A percentile compares a stretch with the other conserved stretches of the same genome.
phyloP scores from a whole-genome alignment of 2,113 vertebrate species.

The Gobiocypris rarus region DNA sequence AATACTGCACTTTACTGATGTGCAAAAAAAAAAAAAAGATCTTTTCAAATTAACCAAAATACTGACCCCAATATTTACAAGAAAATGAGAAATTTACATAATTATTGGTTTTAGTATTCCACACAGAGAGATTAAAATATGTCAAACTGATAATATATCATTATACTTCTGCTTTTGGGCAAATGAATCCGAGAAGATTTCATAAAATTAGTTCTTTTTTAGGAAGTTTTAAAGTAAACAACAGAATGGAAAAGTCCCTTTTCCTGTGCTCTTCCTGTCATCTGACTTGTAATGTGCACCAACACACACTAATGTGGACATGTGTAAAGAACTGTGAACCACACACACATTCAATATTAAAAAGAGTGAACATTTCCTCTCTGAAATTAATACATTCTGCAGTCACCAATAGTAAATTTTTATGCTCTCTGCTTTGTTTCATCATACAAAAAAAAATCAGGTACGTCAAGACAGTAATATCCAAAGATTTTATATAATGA shows the following conservation, averaged over 20 bases:
- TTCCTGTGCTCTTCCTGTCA: constrained; percentile 75
- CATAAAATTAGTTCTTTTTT: constrained; percentile 63
- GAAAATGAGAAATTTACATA: not conserved
- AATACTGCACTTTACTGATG: constrained; percentile 32
- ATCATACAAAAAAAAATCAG: not conserved
- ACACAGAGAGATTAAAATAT: not conserved
- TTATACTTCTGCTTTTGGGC: constrained; percentile 28
- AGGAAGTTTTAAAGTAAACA: constrained; percentile 74
- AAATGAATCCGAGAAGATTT: constrained; percentile 23
- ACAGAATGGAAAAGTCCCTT: constrained; percentile 74
- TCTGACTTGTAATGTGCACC: constrained; percentile 53
- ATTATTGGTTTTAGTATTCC: not conserved
- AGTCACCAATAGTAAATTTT: not conserved
- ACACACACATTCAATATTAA: not conserved
- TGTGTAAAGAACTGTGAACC: not conserved
- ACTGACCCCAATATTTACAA: not conserved
- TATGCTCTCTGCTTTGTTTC: not conserved
- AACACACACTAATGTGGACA: constrained; percentile 51
- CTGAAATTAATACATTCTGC: not conserved
- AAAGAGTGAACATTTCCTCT: not conserved
- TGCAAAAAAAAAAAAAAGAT: constrained; percentile 63
- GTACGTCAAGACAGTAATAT: not conserved
- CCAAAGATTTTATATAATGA: not conserved
- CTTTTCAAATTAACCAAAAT: constrained; percentile 16
- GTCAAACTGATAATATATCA: not conserved